Conservation (phyloP, 1,140 invertebrate species). For the Orius insidiosus region DNA sequence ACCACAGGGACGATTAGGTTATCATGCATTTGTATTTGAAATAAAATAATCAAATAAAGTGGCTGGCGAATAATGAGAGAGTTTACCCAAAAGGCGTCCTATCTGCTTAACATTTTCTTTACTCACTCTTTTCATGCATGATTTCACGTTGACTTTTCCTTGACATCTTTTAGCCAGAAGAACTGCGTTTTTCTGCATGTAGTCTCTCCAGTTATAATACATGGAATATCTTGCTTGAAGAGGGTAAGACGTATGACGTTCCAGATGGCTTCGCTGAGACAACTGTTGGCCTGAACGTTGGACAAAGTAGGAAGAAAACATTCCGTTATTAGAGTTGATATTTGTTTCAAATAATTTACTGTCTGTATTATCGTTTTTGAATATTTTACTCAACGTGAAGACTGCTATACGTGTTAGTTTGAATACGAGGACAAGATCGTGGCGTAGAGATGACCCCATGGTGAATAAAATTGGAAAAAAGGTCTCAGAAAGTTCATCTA, state of each 20-base stretch:
- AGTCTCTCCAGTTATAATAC: conserved; percentile 15
- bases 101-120: conserved; percentile 98
- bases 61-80: conserved; percentile 88
- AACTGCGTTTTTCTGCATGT: conserved; percentile 9
- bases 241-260: conserved; percentile 77
- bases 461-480: conserved; percentile 35
- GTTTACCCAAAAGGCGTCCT: conserved; percentile 86
- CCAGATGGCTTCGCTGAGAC: conserved; percentile 92
- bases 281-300: conserved; percentile 85
- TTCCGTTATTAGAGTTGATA: conserved; percentile 71
- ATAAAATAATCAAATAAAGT: conserved; percentile 86
- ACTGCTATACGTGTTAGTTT: conserved; percentile 5
- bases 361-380: conserved; percentile 1
- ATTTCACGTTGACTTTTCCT: conserved; percentile 53
- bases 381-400: neutral
- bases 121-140: conserved; percentile 92
- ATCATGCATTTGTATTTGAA: conserved; percentile 94
- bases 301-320: conserved; percentile 77
- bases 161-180: conserved; percentile 9
- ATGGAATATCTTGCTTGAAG: conserved; percentile 62
- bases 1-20: conserved; percentile 94
- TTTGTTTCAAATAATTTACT: conserved; percentile 28
- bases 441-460: conserved; percentile 38
- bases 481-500: conserved; percentile 28
- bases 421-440: conserved; percentile 36